phyloP scores from a whole-genome alignment of 2,797 vertebrate genomes.

The Trachops cirrhosus region DNA sequence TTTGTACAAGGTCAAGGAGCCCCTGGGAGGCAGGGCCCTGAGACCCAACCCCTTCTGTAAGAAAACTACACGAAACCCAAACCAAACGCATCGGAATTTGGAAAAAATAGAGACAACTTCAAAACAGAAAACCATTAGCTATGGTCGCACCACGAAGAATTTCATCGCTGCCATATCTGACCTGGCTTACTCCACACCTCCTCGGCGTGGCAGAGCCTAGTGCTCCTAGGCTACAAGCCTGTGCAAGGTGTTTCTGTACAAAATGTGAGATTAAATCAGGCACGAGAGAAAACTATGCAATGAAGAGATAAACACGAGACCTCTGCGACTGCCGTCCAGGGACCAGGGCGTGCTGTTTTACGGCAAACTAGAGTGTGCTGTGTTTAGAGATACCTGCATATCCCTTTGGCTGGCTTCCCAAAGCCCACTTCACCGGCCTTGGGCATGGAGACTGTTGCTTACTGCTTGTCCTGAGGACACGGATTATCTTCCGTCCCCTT shows the following conservation, averaged over 20 bases:
- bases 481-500: neutral
- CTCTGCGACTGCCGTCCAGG: neutral
- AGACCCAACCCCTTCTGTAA: neutral
- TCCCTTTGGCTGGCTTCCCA: neutral
- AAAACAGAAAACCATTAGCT: neutral
- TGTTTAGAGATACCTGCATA: neutral
- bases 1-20: neutral
- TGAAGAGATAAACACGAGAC: neutral
- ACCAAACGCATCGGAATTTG: neutral
- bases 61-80: neutral
- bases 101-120: neutral
- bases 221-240: neutral
- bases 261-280: neutral
- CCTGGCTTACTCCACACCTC: neutral
- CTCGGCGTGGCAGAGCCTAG: fast-evolving
- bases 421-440: neutral
- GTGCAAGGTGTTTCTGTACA: too few relatives aligned
- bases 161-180: neutral
- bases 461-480: neutral
- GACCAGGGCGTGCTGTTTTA: too few relatives aligned
- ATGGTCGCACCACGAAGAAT: fast-evolving
- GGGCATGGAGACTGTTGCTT: neutral
- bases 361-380: neutral
- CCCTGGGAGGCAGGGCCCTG: neutral
- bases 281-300: neutral